These are phyloP conservation scores for Pomacea maculata DNA, from an alignment of 1,140 invertebrate genomes.

Conservation along the genomic window DNA sequence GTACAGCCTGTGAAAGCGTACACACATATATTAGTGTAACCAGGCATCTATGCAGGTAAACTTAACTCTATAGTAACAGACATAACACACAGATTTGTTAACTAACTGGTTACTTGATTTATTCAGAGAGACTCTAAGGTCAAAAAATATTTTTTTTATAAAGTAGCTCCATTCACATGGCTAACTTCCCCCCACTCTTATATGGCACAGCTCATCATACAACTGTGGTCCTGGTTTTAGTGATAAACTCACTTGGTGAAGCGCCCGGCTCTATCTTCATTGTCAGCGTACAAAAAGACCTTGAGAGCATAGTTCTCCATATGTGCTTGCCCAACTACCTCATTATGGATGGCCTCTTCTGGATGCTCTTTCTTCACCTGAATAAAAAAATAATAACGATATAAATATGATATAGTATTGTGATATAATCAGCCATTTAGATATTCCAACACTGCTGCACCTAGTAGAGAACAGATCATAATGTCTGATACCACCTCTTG, in stretches of 20 bases:
- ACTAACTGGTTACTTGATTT: no score
- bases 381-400: not conserved
- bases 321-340: constrained; percentile 93
- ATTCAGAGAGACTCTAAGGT: no score
- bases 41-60: no score
- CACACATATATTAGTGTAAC: no score
- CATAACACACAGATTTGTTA: no score
- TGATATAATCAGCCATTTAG: not conserved
- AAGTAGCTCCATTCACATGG: not conserved
- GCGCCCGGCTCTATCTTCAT: constrained; percentile 84
- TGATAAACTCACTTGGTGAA: constrained; percentile 82
- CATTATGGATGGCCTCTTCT: constrained; percentile 82
- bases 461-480: no score
- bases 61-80: no score
- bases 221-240: not conserved
- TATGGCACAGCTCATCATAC: not conserved
- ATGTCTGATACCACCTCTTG: no score
- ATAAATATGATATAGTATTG: not conserved
- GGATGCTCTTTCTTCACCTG: constrained; percentile 23
- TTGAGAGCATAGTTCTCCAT: constrained; percentile 96
- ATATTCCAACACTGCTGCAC: no score
- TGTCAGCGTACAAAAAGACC: constrained; percentile 92
- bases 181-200: not conserved
- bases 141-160: no score
- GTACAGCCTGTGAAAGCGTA: no score